phyloP scores from a whole-genome alignment of 2,888 invertebrate species.

The Coenonympha glycerion region DNA sequence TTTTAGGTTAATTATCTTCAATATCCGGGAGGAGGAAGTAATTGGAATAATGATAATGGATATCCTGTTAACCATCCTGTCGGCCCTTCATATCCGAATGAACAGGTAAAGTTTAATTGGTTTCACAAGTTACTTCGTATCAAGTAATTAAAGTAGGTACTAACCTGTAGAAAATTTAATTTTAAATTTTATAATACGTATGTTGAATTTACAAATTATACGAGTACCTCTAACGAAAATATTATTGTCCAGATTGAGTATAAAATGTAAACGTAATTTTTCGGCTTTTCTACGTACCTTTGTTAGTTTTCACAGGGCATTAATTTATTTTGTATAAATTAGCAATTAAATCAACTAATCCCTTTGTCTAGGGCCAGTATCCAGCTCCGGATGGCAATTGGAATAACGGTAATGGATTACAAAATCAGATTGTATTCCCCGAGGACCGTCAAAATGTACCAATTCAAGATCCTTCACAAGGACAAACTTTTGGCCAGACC shows the following conservation, averaged over 20 bases:
- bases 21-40: conserved; percentile 10
- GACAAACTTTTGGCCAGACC: conserved; percentile 7
- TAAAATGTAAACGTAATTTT: too few relatives aligned
- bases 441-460: neutral
- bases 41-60: conserved; percentile 11
- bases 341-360: too few relatives aligned
- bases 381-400: neutral
- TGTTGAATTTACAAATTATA: too few relatives aligned
- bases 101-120: conserved; percentile 12
- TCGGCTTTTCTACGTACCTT: too few relatives aligned
- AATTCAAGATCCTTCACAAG: neutral
- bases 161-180: neutral
- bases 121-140: neutral
- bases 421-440: neutral
- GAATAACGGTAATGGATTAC: neutral
- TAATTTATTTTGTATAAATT: too few relatives aligned
- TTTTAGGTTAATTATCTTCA: conserved; percentile 9
- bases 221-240: too few relatives aligned
- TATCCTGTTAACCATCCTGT: conserved; percentile 9
- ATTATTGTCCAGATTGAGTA: too few relatives aligned
- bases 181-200: too few relatives aligned
- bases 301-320: too few relatives aligned
- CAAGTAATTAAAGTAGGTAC: neutral
- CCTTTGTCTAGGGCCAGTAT: neutral
- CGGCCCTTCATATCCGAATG: neutral